These are phyloP conservation scores for Chirona hameri DNA, from an alignment of 2,888 invertebrate genomes.

Conservation along the genomic window DNA sequence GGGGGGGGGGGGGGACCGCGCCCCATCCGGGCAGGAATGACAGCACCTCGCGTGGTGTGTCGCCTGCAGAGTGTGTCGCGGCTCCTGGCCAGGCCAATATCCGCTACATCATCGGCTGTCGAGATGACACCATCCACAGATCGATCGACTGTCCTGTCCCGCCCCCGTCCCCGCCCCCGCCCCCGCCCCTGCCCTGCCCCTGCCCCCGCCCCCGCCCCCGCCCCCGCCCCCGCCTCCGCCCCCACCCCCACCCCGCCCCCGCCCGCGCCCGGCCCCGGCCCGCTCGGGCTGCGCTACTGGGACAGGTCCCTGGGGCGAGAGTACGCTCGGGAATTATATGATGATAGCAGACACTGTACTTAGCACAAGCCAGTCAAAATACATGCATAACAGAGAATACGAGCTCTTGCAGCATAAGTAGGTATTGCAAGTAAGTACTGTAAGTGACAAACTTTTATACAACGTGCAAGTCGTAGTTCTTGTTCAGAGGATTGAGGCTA, in stretches of 20 bases:
- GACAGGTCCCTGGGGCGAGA: no score
- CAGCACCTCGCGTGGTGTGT: not conserved
- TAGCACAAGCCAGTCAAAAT: no score
- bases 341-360: no score
- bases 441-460: no score
- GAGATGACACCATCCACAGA: not conserved
- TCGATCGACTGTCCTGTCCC: not conserved
- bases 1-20: no score
- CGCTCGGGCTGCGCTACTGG: not conserved
- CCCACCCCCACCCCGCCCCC: not conserved
- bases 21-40: not conserved
- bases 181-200: not conserved
- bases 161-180: not conserved
- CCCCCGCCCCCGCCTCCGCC: not conserved
- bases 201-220: not conserved
- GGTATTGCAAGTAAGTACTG: no score
- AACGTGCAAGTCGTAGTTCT: no score
- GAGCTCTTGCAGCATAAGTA: no score
- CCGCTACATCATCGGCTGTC: not conserved
- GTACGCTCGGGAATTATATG: no score
- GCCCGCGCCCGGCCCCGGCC: not conserved
- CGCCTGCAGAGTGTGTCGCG: not conserved
- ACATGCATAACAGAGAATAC: no score
- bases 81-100: not conserved
- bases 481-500: no score